These are phyloP conservation scores for Pionites leucogaster DNA, from an alignment of 2,113 vertebrate genomes.

Conservation along the genomic window DNA sequence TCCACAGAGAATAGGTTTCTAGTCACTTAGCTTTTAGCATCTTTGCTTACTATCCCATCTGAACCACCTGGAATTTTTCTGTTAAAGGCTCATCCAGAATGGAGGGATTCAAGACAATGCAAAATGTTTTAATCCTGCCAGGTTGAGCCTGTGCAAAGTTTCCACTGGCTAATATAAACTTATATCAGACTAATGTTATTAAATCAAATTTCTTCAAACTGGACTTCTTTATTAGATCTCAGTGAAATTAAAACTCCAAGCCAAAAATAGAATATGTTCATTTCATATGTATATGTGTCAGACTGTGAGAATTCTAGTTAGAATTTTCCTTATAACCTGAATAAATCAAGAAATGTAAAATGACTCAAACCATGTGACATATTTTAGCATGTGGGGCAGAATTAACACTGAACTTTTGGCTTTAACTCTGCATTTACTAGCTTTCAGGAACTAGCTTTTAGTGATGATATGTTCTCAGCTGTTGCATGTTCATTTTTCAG, in stretches of 20 bases:
- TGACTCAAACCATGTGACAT: neutral
- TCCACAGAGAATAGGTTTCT: neutral
- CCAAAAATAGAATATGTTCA: neutral
- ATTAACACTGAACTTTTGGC: neutral
- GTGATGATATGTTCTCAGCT: neutral
- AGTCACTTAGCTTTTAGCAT: neutral
- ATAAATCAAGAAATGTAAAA: slow-evolving; percentile 23
- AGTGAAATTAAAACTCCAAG: neutral
- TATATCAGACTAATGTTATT: neutral
- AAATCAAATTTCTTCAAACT: neutral
- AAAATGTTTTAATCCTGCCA: neutral
- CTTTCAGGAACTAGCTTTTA: neutral
- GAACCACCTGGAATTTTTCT: neutral
- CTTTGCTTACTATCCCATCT: neutral
- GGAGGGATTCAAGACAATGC: neutral
- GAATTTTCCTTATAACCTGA: neutral
- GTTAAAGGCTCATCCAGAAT: neutral
- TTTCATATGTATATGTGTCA: neutral
- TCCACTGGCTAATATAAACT: neutral
- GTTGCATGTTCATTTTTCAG: neutral
- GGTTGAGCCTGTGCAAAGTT: neutral
- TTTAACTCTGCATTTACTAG: neutral
- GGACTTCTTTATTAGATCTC: neutral
- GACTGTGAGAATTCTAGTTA: neutral
- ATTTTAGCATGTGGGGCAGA: neutral